These are phyloP conservation scores for Stenichneumon culpator DNA, from an alignment of 2,888 invertebrate genomes.

Conservation along the genomic window DNA sequence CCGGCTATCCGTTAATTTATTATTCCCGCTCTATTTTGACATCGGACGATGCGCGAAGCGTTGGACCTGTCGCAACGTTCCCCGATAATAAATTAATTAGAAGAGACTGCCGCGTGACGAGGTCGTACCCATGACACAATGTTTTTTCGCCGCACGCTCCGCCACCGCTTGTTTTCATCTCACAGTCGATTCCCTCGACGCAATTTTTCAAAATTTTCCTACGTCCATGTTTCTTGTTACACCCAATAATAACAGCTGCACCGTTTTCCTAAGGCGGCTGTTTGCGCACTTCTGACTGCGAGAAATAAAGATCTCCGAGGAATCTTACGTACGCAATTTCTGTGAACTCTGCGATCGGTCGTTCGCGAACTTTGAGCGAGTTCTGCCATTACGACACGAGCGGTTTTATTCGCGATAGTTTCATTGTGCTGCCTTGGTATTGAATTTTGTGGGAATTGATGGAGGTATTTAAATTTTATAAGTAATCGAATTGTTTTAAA, in stretches of 20 bases:
- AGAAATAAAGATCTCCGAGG: neutral
- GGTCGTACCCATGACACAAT: constrained; percentile 31
- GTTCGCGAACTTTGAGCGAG: constrained; percentile 23
- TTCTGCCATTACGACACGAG: neutral
- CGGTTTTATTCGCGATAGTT: constrained; percentile 2
- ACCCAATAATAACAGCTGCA: neutral
- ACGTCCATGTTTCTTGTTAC: neutral
- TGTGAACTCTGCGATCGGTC: neutral
- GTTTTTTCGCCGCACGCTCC: constrained; percentile 15
- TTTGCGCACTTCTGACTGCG: neutral
- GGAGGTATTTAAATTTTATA: too few species aligned
- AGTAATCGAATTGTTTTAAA: too few species aligned
- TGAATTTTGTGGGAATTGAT: too few species aligned
- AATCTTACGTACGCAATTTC: constrained; percentile 18
- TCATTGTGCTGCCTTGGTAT: neutral
- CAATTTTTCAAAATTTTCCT: constrained; percentile 24
- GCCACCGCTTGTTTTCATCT: constrained; percentile 29
- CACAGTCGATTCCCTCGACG: neutral
- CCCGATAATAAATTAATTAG: constrained; percentile 64
- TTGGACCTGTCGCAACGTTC: constrained; percentile 18
- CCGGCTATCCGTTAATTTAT: constrained; percentile 21
- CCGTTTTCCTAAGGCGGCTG: neutral
- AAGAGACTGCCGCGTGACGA: constrained; percentile 9
- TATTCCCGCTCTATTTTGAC: constrained; percentile 25
- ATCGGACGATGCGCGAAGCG: neutral